These are phyloP conservation scores for Eupithecia insigniata DNA, from an alignment of 2,888 invertebrate genomes.

Conservation along the genomic window DNA sequence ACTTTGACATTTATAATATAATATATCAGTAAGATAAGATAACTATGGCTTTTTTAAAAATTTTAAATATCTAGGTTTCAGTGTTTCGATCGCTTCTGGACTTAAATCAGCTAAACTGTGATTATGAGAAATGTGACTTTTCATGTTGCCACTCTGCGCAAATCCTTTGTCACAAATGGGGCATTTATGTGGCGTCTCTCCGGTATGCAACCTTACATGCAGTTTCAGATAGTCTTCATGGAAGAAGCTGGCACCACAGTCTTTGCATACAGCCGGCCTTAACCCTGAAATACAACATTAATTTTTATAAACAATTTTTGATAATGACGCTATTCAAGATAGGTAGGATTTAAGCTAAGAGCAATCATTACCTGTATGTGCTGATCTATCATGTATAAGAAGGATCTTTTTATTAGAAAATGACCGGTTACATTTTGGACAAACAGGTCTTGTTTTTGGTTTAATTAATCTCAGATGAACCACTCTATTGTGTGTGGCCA, in stretches of 20 bases:
- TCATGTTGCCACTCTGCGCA: constrained; percentile 79
- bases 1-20: no score
- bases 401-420: constrained; percentile 10
- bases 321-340: neutral
- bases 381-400: constrained; percentile 6
- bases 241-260: constrained; percentile 73
- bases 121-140: constrained; percentile 71
- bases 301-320: neutral
- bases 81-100: constrained; percentile 62
- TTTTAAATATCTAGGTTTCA: constrained; percentile 74
- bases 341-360: neutral
- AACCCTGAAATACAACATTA: constrained; percentile 62
- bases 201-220: constrained; percentile 79
- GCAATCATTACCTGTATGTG: constrained; percentile 8
- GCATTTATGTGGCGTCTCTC: constrained; percentile 79
- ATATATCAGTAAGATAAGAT: no score
- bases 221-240: constrained; percentile 76
- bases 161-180: constrained; percentile 78
- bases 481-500: constrained; percentile 63
- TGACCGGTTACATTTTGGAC: constrained; percentile 5
- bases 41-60: constrained; percentile 59
- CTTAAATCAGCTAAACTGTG: constrained; percentile 74
- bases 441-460: constrained; percentile 2
- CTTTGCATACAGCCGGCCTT: constrained; percentile 72
- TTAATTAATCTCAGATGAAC: constrained; percentile 61